A percentile compares a stretch with the other conserved stretches of the same genome.
These are phyloP conservation scores for Tragelaphus oryx DNA, from an alignment of 2,797 vertebrate species.

Conservation along the genomic window DNA sequence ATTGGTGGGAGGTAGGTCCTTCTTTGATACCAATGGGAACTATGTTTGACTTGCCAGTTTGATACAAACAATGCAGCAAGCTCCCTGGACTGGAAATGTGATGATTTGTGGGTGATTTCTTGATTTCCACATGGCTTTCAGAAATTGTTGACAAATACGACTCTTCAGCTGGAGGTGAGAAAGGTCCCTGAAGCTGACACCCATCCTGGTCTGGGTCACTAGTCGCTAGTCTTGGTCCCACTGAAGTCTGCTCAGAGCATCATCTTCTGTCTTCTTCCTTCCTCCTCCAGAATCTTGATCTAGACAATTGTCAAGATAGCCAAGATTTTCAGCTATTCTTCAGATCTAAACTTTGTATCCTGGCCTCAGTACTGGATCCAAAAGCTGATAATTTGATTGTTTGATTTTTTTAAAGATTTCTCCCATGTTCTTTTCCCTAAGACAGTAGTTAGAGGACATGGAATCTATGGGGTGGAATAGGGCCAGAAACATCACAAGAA, in stretches of 20 bases:
- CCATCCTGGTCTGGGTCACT: not conserved
- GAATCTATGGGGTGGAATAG: not conserved
- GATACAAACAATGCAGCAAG: not conserved
- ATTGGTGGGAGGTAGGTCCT: not conserved
- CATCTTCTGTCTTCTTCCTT: not conserved
- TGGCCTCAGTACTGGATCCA: not conserved
- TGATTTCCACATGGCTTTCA: not conserved
- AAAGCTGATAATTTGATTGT: not conserved
- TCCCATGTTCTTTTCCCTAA: not conserved
- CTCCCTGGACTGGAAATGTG: not conserved
- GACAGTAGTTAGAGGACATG: not conserved
- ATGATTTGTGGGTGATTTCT: not conserved
- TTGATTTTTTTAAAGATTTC: not conserved
- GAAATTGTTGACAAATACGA: not conserved
- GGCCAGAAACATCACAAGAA: not conserved
- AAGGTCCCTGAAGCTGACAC: not conserved
- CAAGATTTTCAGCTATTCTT: not conserved
- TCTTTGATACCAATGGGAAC: not conserved
- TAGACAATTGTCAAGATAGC: not conserved
- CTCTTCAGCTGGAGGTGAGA: not conserved
- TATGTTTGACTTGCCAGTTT: not conserved
- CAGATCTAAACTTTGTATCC: not conserved
- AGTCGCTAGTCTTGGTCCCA: not conserved
- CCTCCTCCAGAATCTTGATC: not conserved
- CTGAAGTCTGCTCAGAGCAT: not conserved